Evolutionary conservation across 2,113 vertebrate genomes (phyloP), one percentile per base, ranked within the genome.

Genomic region (Gambusia affinis): DNA sequence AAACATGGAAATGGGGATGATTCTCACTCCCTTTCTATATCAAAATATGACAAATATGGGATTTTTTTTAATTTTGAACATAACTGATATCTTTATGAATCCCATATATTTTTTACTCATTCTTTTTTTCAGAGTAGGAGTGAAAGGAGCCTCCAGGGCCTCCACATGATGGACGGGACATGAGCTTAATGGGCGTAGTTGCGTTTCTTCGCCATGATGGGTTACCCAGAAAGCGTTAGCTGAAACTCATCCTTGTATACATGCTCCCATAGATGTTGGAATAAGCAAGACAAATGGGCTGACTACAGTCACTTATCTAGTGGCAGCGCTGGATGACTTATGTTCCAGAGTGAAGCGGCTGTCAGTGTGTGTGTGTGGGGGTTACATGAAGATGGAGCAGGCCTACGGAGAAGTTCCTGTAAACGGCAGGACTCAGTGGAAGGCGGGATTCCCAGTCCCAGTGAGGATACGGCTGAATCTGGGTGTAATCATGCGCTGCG

Each of bases 401-500:
- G 39, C 39, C 39, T 42, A 22, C 22, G 5, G 19, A 54, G 47
- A 54, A 54, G 47, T 54, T 54, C 47, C 19, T 54, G 47, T 54
- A 54, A 54, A 54, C 19, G 17, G 17, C 17, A 54, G 19, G 47
- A 54, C 57, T 30, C 75, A 30, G 44, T 65, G 3, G 4, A 4
- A 72, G 67, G 19, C 39, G 33, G 75, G 61, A 70, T 69, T 67
- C 73, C 1, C 42, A 57, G 51, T 24, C 30, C 72, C 61, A 71
- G 75, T 12, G 19, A 39, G 51, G 12, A 65, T 78, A 62, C 44
- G 37, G 42, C 73, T 74, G 35, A 84, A 72, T 78, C 51, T 22
- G 10, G 51, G 51, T 57, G 51, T n/a, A 57, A 65, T 37, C 87
- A 14, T 90, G 85, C 91, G 72, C 92, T 93, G 61, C 89, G 94